Evolutionary conservation across 2,888 invertebrate genomes (phyloP).

Genomic region (Odontothrips loti): DNA sequence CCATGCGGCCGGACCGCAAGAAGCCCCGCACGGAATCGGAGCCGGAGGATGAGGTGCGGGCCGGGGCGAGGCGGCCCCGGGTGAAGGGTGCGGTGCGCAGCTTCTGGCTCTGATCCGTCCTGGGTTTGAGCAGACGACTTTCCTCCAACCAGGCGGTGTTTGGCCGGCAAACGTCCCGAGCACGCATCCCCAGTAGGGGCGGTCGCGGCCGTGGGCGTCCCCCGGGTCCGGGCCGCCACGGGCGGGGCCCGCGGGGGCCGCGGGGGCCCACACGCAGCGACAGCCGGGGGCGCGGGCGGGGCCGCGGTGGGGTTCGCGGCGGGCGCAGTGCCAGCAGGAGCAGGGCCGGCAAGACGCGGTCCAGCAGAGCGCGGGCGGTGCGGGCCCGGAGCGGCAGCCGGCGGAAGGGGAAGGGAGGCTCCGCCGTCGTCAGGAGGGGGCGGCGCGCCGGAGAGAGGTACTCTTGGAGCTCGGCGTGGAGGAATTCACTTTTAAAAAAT

Average conservation of each 20-base stretch:
- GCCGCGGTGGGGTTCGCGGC: background rate
- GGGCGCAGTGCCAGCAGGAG: background rate
- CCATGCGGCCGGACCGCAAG: background rate
- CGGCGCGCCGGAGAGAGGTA: slow-evolving; percentile 10
- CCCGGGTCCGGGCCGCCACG: background rate
- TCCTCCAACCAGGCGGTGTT: no score
- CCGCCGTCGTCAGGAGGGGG: background rate
- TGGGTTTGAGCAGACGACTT: no score
- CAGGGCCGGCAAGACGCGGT: background rate
- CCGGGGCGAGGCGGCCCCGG: background rate
- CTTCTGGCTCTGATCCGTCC: no score
- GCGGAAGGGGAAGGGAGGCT: background rate
- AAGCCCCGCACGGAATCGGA: background rate
- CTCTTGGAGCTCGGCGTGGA: no score
- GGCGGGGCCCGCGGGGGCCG: background rate
- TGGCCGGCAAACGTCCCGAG: no score
- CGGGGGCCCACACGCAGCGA: background rate
- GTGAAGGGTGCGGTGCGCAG: background rate
- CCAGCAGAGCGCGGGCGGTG: background rate
- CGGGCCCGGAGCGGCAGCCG: background rate
- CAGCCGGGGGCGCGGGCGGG: background rate
- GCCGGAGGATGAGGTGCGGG: background rate
- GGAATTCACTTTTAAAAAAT: no score
- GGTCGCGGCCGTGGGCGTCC: background rate
- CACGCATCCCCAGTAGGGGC: background rate